Conservation (phyloP, 1,140 invertebrate genomes). For the Delia radicum region DNA sequence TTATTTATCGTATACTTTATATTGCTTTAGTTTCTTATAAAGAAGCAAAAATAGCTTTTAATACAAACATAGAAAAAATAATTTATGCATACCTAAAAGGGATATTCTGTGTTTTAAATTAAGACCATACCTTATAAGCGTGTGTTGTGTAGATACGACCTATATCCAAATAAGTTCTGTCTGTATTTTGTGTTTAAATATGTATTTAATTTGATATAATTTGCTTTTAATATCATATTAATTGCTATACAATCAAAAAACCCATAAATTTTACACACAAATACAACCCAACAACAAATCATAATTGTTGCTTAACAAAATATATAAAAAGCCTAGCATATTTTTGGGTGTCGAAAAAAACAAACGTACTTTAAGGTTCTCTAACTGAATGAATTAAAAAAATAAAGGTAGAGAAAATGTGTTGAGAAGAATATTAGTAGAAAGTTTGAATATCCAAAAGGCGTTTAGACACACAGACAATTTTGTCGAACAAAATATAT, state of each 20-base stretch:
- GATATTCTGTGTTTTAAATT: conserved; percentile 1
- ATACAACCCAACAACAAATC: background rate
- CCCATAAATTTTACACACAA: background rate
- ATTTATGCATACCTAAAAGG: conserved; percentile 16
- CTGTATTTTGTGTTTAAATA: background rate
- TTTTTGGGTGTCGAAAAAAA: background rate
- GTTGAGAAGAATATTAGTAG: too few relatives aligned
- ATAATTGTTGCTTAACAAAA: background rate
- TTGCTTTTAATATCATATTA: conserved; percentile 24
- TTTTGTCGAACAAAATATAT: too few relatives aligned
- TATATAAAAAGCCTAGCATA: background rate
- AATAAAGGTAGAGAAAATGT: too few relatives aligned
- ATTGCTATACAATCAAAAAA: conserved; percentile 17
- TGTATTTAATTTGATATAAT: conserved; percentile 18
- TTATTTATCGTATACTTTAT: too few relatives aligned
- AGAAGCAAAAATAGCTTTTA: background rate
- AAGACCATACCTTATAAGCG: background rate
- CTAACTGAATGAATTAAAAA: too few relatives aligned
- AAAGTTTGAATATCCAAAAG: too few relatives aligned
- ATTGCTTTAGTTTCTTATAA: background rate
- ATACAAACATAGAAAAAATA: background rate
- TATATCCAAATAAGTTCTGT: too few relatives aligned
- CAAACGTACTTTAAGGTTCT: too few relatives aligned
- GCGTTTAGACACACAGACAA: too few relatives aligned
- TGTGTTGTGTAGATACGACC: too few relatives aligned